These are phyloP conservation scores for Dendrolimus houi DNA, from an alignment of 2,888 invertebrate genomes.

Conservation along the genomic window DNA sequence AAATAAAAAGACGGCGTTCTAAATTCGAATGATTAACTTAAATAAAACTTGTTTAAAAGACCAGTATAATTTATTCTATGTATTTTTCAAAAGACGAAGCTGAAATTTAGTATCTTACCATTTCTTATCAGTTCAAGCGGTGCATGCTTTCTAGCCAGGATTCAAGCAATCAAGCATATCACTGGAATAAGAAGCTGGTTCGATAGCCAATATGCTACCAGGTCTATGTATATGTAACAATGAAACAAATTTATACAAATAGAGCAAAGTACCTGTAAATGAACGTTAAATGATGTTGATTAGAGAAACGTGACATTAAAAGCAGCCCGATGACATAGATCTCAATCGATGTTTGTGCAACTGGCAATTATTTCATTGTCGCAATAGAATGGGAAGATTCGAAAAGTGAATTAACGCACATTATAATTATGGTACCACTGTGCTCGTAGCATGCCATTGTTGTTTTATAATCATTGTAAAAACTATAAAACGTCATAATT, in stretches of 20 bases:
- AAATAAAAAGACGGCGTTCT: too few relatives aligned
- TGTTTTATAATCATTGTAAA: not conserved
- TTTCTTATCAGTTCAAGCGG: too few relatives aligned
- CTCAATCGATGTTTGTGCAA: constrained; percentile 48
- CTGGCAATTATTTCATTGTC: constrained; percentile 36
- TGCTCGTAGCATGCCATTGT: not conserved
- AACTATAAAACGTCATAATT: not conserved
- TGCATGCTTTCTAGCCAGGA: too few relatives aligned
- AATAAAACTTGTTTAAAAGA: too few relatives aligned
- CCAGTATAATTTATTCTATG: too few relatives aligned
- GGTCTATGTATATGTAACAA: too few relatives aligned
- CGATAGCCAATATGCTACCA: too few relatives aligned
- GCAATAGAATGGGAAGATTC: constrained; percentile 17
- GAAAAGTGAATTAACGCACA: constrained; percentile 1
- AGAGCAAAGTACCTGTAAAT: constrained; percentile 6
- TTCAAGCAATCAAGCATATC: too few relatives aligned
- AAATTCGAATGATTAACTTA: too few relatives aligned
- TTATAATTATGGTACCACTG: not conserved
- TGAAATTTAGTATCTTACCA: too few relatives aligned
- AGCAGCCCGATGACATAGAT: constrained; percentile 44
- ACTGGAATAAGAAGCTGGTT: too few relatives aligned
- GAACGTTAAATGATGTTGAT: constrained; percentile 35
- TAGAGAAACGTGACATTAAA: constrained; percentile 57
- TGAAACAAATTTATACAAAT: not conserved
- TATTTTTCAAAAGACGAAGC: too few relatives aligned